A percentile compares a stretch with the other conserved stretches of the same genome.
Evolutionary conservation across 2,113 vertebrate species (phyloP).

Genomic region (Carassius gibelio): DNA sequence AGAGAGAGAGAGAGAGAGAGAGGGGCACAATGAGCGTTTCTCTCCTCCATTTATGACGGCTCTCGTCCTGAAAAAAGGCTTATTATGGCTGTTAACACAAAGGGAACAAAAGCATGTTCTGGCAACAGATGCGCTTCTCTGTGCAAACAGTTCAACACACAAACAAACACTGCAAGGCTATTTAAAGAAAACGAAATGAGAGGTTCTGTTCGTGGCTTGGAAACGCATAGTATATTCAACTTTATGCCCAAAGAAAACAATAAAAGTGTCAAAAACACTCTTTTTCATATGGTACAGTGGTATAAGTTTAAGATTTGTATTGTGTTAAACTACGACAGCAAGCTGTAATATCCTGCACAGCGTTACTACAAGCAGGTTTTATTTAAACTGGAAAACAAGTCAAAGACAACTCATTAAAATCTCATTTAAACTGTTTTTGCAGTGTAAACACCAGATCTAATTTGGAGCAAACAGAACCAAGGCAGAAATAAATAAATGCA

Average conservation of each 20-base stretch:
- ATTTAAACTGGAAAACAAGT: too few relatives aligned
- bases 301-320: too few relatives aligned
- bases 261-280: not conserved
- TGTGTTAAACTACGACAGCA: too few relatives aligned
- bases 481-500: too few relatives aligned
- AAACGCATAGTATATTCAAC: not conserved
- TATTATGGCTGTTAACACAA: conserved; percentile 48
- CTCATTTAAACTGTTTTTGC: too few relatives aligned
- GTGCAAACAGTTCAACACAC: not conserved
- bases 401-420: too few relatives aligned
- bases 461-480: too few relatives aligned
- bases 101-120: conserved; percentile 15
- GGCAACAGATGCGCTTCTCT: not conserved
- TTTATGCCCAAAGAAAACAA: not conserved
- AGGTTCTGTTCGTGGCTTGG: not conserved
- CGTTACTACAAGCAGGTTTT: too few relatives aligned
- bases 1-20: not conserved
- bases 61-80: conserved; percentile 22
- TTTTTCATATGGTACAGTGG: not conserved
- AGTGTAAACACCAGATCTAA: too few relatives aligned
- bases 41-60: not conserved
- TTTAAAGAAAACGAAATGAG: not conserved
- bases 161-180: not conserved
- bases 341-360: too few relatives aligned
- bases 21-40: not conserved